A percentile compares a stretch with the other conserved stretches of the same genome.
phyloP scores from a whole-genome alignment of 2,113 vertebrate species.

The Atherinomorus stipes region DNA sequence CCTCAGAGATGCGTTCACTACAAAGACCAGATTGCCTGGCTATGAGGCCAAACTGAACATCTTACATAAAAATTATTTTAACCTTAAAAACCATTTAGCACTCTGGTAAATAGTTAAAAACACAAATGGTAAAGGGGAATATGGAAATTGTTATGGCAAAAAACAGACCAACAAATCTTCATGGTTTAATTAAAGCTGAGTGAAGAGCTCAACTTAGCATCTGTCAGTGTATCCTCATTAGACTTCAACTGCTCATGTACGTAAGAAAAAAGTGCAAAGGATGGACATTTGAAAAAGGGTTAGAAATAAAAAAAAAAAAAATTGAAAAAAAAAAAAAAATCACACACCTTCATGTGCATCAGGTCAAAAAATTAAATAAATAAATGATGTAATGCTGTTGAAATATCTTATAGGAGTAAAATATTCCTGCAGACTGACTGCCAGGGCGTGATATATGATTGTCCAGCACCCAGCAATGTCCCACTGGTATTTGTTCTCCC shows the following conservation, averaged over 20 bases:
- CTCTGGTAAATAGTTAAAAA: slow-evolving; percentile 33
- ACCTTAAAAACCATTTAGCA: not conserved
- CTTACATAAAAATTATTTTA: slow-evolving; percentile 15
- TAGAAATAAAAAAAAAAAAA: slow-evolving; percentile 14
- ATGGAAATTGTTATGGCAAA: not conserved
- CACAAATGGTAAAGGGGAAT: not conserved
- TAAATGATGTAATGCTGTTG: not conserved
- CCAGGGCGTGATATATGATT: slow-evolving; percentile 29
- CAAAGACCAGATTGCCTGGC: not conserved
- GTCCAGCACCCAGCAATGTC: slow-evolving; percentile 32
- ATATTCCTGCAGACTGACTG: not conserved
- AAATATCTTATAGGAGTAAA: slow-evolving; percentile 1
- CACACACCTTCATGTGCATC: slow-evolving; percentile 22
- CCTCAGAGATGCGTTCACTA: slow-evolving; percentile 6
- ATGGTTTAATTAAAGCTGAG: not conserved
- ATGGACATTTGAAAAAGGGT: not conserved
- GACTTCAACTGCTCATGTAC: not conserved
- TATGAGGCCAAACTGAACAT: not conserved
- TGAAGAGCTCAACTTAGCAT: slow-evolving; percentile 4
- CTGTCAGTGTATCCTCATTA: not conserved
- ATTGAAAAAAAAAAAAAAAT: slow-evolving; percentile 10
- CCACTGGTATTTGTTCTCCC: slow-evolving; percentile 8
- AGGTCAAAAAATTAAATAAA: not conserved
- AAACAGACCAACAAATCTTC: not conserved
- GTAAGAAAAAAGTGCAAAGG: slow-evolving; percentile 17